These are phyloP conservation scores for Neocloeon triangulifer DNA, from an alignment of 1,140 invertebrate species.

Conservation along the genomic window DNA sequence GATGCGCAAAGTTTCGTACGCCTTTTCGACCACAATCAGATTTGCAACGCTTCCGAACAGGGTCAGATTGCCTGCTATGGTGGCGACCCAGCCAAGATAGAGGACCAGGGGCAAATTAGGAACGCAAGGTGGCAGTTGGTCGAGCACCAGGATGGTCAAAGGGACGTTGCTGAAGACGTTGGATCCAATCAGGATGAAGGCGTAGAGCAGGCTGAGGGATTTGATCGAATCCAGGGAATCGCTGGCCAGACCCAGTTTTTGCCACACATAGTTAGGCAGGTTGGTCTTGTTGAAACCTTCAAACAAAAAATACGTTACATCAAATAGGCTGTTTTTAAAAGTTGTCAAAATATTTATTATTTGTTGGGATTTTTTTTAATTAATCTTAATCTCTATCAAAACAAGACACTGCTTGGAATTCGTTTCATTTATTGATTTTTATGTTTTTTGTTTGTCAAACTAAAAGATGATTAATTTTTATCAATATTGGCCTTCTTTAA, in stretches of 20 bases:
- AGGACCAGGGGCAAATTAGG: background rate
- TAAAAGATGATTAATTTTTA: too few species aligned
- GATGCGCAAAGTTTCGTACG: background rate
- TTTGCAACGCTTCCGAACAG: slow-evolving; percentile 1
- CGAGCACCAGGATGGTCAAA: background rate
- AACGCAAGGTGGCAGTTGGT: background rate
- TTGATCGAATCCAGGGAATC: background rate
- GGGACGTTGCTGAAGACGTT: slow-evolving; percentile 1
- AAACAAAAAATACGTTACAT: too few species aligned
- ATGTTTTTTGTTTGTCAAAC: too few species aligned
- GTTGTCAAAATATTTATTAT: too few species aligned
- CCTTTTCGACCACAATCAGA: background rate
- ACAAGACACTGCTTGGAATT: too few species aligned
- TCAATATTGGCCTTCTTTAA: too few species aligned
- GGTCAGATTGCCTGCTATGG: background rate
- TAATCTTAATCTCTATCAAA: too few species aligned
- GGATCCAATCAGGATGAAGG: background rate
- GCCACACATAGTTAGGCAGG: background rate
- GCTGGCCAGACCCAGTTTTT: background rate
- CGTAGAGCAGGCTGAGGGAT: background rate
- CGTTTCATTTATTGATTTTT: too few species aligned
- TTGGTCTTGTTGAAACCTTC: background rate
- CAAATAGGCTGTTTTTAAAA: too few species aligned
- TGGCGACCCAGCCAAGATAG: background rate
- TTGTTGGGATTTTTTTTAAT: too few species aligned